Conservation (phyloP, 2,797 vertebrate genomes). For the Fistularia commersonii region DNA sequence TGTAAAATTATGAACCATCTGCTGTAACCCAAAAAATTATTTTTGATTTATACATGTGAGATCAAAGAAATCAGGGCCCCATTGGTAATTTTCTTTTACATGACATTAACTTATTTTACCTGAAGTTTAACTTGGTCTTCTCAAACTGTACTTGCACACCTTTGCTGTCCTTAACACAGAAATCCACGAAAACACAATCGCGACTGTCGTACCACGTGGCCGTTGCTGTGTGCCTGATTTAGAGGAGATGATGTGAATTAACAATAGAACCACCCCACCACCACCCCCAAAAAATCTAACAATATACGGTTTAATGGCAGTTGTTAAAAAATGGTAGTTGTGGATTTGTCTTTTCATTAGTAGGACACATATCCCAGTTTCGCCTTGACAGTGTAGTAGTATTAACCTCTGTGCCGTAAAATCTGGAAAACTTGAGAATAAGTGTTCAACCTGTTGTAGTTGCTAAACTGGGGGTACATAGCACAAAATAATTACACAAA, state of each 20-base stretch:
- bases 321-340: too few relatives aligned
- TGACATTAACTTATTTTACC: constrained; percentile 64
- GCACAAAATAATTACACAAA: too few relatives aligned
- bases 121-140: constrained; percentile 88
- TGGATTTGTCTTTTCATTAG: too few relatives aligned
- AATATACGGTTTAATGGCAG: too few relatives aligned
- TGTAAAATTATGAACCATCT: background rate
- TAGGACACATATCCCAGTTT: too few relatives aligned
- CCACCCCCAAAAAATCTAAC: background rate
- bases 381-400: too few relatives aligned
- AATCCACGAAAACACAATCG: constrained; percentile 93
- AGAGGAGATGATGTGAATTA: background rate
- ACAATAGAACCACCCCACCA: background rate
- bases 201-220: constrained; percentile 97
- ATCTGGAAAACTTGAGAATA: too few relatives aligned
- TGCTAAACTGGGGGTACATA: too few relatives aligned
- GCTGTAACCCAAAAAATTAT: too few relatives aligned
- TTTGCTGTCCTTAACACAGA: constrained; percentile 96
- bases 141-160: constrained; percentile 89
- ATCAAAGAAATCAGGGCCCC: background rate
- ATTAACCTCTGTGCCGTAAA: too few relatives aligned
- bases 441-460: too few relatives aligned
- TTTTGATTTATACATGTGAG: background rate
- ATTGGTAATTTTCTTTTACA: too few relatives aligned
- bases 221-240: constrained; percentile 86